Conservation (phyloP, 2,113 vertebrate genomes). For the Ibidorhyncha struthersii region DNA sequence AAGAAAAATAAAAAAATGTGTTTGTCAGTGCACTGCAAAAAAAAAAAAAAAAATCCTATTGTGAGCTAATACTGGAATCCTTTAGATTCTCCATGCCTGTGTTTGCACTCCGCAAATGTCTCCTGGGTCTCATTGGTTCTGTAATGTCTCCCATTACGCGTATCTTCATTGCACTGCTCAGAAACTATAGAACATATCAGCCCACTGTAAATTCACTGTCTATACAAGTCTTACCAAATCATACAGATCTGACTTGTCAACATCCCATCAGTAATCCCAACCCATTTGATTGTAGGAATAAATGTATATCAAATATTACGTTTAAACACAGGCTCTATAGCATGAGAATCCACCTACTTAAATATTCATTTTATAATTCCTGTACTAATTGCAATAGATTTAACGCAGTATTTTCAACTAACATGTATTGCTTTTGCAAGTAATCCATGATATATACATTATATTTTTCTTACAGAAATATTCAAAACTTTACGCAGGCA, state of each 20-base stretch:
- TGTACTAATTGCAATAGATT: conserved; percentile 34
- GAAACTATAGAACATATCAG: background rate
- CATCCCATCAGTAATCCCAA: background rate
- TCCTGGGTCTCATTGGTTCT: background rate
- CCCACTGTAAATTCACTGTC: conserved; percentile 6
- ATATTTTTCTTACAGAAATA: conserved; percentile 37
- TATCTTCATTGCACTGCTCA: background rate
- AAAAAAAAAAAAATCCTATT: background rate
- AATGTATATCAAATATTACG: background rate
- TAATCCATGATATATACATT: conserved; percentile 20
- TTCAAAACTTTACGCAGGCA: conserved; percentile 34
- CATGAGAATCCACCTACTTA: conserved; percentile 28
- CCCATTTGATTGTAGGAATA: background rate
- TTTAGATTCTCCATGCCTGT: background rate
- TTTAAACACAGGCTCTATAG: background rate
- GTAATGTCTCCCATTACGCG: background rate
- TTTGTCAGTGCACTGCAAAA: background rate
- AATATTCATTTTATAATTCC: conserved; percentile 53
- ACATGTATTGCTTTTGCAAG: conserved; percentile 46
- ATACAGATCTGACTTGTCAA: background rate
- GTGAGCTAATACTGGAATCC: background rate
- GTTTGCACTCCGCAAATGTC: conserved; percentile 2
- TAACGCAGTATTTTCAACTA: conserved; percentile 33
- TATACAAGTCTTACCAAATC: background rate
- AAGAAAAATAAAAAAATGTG: background rate